Conservation (phyloP, 2,113 vertebrate genomes). For the Upupa epops region DNA sequence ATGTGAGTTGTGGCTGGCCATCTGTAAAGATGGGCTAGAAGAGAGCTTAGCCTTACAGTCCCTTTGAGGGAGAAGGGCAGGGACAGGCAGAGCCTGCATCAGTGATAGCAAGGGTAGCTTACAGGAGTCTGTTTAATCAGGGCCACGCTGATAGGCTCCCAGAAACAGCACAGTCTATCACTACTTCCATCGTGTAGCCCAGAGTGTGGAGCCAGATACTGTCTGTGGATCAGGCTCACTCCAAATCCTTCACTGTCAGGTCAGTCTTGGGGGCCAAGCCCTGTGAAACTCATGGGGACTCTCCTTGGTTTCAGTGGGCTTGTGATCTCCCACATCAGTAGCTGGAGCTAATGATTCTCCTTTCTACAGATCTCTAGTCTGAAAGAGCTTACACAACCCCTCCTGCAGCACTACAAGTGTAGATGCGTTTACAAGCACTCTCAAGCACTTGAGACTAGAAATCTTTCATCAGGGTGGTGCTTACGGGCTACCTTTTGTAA, state of each 20-base stretch:
- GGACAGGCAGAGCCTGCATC: background rate
- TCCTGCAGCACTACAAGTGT: too few species aligned
- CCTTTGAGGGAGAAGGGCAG: background rate
- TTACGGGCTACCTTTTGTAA: too few species aligned
- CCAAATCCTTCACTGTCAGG: rapidly evolving
- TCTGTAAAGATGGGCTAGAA: background rate
- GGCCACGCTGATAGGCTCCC: background rate
- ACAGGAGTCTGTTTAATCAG: background rate
- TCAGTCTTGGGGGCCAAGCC: background rate
- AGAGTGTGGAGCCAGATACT: background rate
- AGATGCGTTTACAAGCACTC: too few species aligned
- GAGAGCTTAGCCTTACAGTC: background rate
- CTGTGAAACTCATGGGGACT: background rate
- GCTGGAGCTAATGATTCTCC: background rate
- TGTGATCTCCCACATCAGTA: background rate
- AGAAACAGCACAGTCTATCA: rapidly evolving
- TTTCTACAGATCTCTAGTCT: background rate
- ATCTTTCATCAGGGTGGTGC: too few species aligned
- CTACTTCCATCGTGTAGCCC: background rate
- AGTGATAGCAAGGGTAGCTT: background rate
- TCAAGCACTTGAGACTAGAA: too few species aligned
- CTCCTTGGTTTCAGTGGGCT: background rate
- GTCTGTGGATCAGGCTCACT: background rate
- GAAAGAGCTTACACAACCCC: background rate
- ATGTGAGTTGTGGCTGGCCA: background rate